Conservation (phyloP, 2,888 invertebrate species). For the Nephrocerus scutellatus region DNA sequence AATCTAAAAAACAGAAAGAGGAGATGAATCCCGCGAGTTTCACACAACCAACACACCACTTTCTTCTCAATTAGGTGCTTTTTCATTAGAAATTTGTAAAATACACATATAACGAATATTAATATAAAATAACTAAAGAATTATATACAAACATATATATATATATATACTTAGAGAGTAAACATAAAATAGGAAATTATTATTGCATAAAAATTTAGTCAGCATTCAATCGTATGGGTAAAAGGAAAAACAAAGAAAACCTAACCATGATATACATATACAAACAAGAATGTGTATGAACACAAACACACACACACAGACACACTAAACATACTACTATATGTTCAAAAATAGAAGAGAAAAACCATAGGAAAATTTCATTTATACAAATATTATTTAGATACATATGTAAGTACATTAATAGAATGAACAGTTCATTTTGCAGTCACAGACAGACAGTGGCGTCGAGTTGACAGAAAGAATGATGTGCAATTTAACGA, state of each 20-base stretch:
- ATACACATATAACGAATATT: conserved; percentile 3
- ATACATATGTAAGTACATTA: conserved; percentile 1
- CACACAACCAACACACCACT: too few species aligned
- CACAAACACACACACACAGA: too few species aligned
- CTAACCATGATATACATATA: too few species aligned
- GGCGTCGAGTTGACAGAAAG: too few species aligned
- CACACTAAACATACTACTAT: too few species aligned
- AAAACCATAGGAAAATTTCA: conserved; percentile 16
- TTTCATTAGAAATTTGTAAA: conserved; percentile 22
- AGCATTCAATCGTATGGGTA: too few species aligned
- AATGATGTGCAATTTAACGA: too few species aligned
- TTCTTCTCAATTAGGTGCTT: conserved; percentile 22
- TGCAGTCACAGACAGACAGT: too few species aligned
- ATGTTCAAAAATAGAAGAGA: conserved; percentile 2
- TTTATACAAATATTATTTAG: conserved; percentile 16
- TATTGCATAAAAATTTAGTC: conserved; percentile 9
- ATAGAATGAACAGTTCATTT: too few species aligned
- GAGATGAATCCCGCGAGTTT: conserved; percentile 8
- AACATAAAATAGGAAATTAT: not conserved
- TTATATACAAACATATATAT: conserved; percentile 20
- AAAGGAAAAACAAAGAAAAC: too few species aligned
- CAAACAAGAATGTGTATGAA: too few species aligned
- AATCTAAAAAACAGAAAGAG: conserved; percentile 3
- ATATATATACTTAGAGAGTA: conserved; percentile 19
- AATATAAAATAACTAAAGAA: conserved; percentile 18